phyloP scores from a whole-genome alignment of 1,140 invertebrate species.

The Hyles euphorbiae region DNA sequence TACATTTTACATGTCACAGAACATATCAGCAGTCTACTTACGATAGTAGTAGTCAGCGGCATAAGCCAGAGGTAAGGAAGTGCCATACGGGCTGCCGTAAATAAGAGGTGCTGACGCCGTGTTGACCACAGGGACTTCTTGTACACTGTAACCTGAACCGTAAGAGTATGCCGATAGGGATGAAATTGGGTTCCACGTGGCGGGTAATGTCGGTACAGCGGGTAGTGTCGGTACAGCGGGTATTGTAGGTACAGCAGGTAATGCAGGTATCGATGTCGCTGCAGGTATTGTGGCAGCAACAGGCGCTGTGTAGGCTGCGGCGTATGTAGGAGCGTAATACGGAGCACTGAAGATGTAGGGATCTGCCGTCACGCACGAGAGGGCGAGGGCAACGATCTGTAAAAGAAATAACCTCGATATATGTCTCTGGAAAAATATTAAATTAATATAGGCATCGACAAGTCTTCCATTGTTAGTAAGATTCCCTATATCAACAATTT shows the following conservation, averaged over 20 bases:
- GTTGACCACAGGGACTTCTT: conserved; percentile 21
- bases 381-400: background rate
- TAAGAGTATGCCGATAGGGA: conserved; percentile 21
- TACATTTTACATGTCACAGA: too few species aligned
- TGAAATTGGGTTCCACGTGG: conserved; percentile 6
- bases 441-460: too few species aligned
- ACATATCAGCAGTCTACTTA: conserved; percentile 7
- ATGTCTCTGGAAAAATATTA: too few species aligned
- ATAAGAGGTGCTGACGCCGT: background rate
- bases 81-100: background rate
- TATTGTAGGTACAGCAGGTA: conserved; percentile 8
- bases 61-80: background rate
- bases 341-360: conserved; percentile 25
- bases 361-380: conserved; percentile 2
- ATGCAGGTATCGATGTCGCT: conserved; percentile 7
- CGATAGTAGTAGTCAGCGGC: conserved; percentile 19
- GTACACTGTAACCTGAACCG: conserved; percentile 21
- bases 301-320: conserved; percentile 19
- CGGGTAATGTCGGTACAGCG: background rate
- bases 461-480: too few species aligned
- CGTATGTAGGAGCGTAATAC: conserved; percentile 14
- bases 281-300: conserved; percentile 12
- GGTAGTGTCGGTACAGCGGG: conserved; percentile 12
- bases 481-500: too few species aligned
- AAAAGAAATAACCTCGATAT: background rate